Conservation (phyloP, 2,888 invertebrate species). For the Cyaniris semiargus region DNA sequence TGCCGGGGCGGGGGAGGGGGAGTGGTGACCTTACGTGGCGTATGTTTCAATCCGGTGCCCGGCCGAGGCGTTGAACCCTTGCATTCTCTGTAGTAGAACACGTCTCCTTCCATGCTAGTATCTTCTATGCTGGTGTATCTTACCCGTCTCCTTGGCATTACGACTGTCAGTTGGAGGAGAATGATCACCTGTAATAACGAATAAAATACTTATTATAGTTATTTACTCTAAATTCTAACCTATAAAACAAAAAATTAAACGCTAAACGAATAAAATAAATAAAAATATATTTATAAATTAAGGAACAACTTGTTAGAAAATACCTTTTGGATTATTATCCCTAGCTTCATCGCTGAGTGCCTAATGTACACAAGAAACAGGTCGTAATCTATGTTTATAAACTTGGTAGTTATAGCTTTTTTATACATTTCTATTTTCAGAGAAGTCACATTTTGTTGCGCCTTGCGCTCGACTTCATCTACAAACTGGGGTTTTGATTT, state of each 20-base stretch:
- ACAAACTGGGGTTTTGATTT: too few relatives aligned
- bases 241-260: not conserved
- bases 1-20: not conserved
- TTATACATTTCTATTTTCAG: not conserved
- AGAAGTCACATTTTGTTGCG: not conserved
- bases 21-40: not conserved
- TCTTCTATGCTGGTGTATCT: slow-evolving; percentile 44
- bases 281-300: not conserved
- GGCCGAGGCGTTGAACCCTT: slow-evolving; percentile 38
- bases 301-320: not conserved
- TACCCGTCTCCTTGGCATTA: slow-evolving; percentile 46
- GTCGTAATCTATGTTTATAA: not conserved
- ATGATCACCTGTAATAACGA: slow-evolving; percentile 55
- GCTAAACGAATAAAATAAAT: too few relatives aligned
- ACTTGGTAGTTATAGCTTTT: not conserved
- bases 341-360: not conserved
- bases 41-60: not conserved
- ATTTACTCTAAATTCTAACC: too few relatives aligned
- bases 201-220: not conserved
- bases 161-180: slow-evolving; percentile 49
- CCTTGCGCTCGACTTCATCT: too few relatives aligned
- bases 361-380: not conserved
- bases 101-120: slow-evolving; percentile 52
- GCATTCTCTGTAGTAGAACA: slow-evolving; percentile 68
- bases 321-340: not conserved